These are phyloP conservation scores for Dasyornis broadbenti DNA, from an alignment of 2,113 vertebrate genomes.

Conservation along the genomic window DNA sequence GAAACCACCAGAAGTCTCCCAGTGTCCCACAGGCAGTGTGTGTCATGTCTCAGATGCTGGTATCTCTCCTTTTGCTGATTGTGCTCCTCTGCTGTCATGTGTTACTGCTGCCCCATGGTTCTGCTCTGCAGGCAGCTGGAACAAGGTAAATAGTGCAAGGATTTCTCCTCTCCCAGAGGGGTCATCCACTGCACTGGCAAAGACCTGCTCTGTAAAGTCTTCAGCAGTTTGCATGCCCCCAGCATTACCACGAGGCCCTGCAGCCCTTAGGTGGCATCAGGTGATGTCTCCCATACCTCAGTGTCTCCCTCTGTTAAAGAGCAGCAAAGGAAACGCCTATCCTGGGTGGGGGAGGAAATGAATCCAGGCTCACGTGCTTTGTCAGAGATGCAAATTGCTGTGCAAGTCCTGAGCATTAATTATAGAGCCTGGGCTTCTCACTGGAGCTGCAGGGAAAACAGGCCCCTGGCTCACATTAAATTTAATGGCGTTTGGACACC, in stretches of 20 bases:
- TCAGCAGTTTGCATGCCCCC: background rate
- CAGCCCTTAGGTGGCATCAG: background rate
- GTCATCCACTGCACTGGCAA: background rate
- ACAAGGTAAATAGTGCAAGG: background rate
- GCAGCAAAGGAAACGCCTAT: background rate
- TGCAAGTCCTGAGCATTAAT: conserved; percentile 24
- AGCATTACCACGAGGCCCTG: background rate
- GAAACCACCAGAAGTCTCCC: background rate
- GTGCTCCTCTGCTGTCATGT: fast-evolving
- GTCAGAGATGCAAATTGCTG: conserved; percentile 41
- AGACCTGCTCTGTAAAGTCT: background rate
- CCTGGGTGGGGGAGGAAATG: background rate
- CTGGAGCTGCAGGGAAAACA: background rate
- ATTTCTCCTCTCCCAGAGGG: background rate
- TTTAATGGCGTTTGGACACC: conserved; percentile 50
- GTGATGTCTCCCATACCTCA: background rate
- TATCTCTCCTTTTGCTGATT: background rate
- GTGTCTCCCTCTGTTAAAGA: background rate
- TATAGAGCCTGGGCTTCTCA: background rate
- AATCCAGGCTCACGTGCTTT: background rate
- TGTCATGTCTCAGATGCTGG: background rate
- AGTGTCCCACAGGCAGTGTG: background rate
- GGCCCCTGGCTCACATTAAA: conserved; percentile 16
- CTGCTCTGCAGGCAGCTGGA: background rate
- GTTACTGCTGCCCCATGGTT: fast-evolving